phyloP scores from a whole-genome alignment of 2,888 invertebrate genomes.

The Mesorhabditis spiculigera region DNA sequence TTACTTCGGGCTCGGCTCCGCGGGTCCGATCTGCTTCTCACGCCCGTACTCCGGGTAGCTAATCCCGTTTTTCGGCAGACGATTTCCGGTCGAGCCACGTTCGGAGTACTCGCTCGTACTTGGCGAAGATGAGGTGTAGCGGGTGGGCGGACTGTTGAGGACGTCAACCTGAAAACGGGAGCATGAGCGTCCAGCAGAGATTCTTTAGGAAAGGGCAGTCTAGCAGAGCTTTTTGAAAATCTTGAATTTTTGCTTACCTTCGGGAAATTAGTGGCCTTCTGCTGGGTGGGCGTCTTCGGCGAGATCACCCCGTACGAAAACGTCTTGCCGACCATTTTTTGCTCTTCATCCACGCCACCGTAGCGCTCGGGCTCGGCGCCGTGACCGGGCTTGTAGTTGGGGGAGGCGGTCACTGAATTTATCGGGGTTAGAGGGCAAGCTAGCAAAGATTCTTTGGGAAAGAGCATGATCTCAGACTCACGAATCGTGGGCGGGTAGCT shows the following conservation, averaged over 20 bases:
- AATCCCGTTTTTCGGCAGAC: not conserved
- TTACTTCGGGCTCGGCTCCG: not conserved
- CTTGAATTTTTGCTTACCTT: not conserved
- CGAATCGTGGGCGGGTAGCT: too few species aligned
- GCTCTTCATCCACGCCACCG: not conserved
- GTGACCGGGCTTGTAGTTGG: not conserved
- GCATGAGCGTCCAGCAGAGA: too few species aligned
- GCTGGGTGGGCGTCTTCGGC: too few species aligned
- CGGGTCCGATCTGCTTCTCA: not conserved
- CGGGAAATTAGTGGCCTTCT: not conserved
- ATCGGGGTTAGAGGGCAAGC: too few species aligned
- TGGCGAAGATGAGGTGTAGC: not conserved
- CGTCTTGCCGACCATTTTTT: not conserved
- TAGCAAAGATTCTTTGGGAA: too few species aligned
- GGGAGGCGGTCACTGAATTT: not conserved
- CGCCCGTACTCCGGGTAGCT: constrained; percentile 4
- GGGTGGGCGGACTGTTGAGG: not conserved
- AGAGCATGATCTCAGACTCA: too few species aligned
- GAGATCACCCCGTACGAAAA: not conserved
- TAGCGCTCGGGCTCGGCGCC: not conserved
- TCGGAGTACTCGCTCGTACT: constrained; percentile 1
- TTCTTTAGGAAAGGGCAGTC: too few species aligned
- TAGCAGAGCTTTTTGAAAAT: not conserved
- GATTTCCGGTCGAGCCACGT: not conserved
- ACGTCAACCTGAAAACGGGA: not conserved